Conservation (phyloP, 2,113 vertebrate species). For the Clarias magur region DNA sequence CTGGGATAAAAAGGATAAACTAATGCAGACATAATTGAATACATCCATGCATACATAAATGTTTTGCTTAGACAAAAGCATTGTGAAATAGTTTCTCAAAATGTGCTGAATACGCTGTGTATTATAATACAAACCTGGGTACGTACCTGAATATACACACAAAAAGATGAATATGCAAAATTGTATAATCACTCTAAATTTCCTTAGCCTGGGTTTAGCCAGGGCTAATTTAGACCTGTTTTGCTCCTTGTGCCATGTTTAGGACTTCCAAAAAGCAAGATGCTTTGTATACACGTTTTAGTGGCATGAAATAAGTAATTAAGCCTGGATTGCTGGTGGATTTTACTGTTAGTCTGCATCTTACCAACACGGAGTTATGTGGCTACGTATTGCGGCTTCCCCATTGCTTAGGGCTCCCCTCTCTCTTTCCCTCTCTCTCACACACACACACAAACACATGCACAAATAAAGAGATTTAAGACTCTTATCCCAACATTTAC, state of each 20-base stretch:
- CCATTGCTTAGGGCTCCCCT: neutral
- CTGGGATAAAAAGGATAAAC: neutral
- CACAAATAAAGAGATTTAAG: constrained; percentile 3
- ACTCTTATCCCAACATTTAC: constrained; percentile 11
- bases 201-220: neutral
- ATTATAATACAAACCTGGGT: neutral
- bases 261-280: neutral
- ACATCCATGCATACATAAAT: neutral
- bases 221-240: neutral
- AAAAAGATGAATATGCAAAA: neutral
- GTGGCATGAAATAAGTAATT: constrained; percentile 47
- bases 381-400: constrained; percentile 43
- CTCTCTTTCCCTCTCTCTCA: neutral
- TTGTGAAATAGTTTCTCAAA: neutral
- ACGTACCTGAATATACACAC: neutral
- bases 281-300: constrained; percentile 39
- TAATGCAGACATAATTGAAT: neutral
- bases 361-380: constrained; percentile 40
- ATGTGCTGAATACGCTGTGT: neutral
- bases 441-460: neutral
- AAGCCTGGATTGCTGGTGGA: constrained; percentile 30
- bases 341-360: constrained; percentile 40
- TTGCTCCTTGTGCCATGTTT: neutral
- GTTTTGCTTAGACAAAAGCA: neutral
- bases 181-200: neutral